phyloP scores from a whole-genome alignment of 2,113 vertebrate genomes.

The Lycaon pictus region DNA sequence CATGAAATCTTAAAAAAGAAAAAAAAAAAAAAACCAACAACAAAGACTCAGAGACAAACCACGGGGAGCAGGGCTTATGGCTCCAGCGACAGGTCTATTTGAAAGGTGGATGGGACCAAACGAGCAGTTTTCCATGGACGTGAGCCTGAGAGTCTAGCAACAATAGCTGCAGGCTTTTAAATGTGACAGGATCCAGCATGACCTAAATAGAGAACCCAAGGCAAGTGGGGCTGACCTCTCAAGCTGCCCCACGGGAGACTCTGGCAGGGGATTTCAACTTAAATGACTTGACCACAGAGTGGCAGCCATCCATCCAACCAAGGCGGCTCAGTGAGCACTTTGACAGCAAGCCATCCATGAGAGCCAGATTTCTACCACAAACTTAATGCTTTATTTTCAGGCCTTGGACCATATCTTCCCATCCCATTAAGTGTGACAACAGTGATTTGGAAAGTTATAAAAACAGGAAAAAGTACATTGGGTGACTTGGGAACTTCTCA shows the following conservation, averaged over 20 bases:
- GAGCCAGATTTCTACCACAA: conserved; percentile 60
- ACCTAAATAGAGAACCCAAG: background rate
- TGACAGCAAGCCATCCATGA: background rate
- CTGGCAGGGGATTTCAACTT: background rate
- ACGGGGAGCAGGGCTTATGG: background rate
- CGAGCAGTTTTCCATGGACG: background rate
- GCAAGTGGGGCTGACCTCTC: background rate
- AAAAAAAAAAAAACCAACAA: too few relatives aligned
- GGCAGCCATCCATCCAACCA: background rate
- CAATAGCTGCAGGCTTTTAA: background rate
- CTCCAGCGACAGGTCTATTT: background rate
- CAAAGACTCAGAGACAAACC: background rate
- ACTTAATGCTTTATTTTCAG: conserved; percentile 65
- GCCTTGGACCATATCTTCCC: conserved; percentile 56
- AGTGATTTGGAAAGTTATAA: conserved; percentile 66
- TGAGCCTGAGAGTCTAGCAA: background rate
- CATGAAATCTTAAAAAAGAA: too few relatives aligned
- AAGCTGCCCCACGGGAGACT: background rate
- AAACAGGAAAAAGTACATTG: conserved; percentile 66
- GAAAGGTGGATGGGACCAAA: background rate
- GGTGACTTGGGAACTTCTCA: conserved; percentile 68
- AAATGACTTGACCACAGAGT: background rate
- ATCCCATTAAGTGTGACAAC: conserved; percentile 57
- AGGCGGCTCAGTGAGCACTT: background rate
- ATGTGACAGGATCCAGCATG: background rate